phyloP scores from a whole-genome alignment of 2,797 vertebrate species.

The Diplodus puntazzo region DNA sequence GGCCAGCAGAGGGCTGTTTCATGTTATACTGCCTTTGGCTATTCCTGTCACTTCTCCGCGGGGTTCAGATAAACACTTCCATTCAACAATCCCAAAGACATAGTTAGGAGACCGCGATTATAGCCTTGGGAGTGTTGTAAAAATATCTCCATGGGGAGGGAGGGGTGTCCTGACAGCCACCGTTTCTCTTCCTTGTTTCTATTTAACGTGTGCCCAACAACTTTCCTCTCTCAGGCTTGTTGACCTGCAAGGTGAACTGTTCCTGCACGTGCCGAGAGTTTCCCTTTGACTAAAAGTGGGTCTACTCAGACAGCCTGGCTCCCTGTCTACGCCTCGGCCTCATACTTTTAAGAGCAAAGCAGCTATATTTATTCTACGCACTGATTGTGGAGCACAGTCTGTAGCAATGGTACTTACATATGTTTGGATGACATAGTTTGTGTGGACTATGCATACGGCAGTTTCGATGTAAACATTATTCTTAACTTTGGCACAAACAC shows the following conservation, averaged over 20 bases:
- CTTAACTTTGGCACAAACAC: conserved; percentile 13
- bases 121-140: conserved; percentile 77
- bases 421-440: conserved; percentile 37
- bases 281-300: conserved; percentile 58
- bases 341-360: conserved; percentile 47
- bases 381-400: conserved; percentile 27
- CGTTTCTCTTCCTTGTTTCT: conserved; percentile 70
- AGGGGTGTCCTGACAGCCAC: conserved; percentile 57
- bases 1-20: conserved; percentile 79
- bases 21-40: conserved; percentile 74
- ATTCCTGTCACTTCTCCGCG: conserved; percentile 78
- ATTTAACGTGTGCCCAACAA: conserved; percentile 70
- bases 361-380: conserved; percentile 43
- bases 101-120: conserved; percentile 84
- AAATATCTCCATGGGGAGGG: conserved; percentile 79
- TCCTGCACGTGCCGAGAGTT: conserved; percentile 67
- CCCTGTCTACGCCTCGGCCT: conserved; percentile 36
- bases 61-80: conserved; percentile 83
- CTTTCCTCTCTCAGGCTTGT: conserved; percentile 57
- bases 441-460: conserved; percentile 5
- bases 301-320: conserved; percentile 68
- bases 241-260: conserved; percentile 75
- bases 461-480: conserved; percentile 24
- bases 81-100: conserved; percentile 80
- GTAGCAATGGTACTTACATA: background rate